Evolutionary conservation across 2,113 vertebrate genomes (phyloP).

Genomic region (Syngnathus typhle): DNA sequence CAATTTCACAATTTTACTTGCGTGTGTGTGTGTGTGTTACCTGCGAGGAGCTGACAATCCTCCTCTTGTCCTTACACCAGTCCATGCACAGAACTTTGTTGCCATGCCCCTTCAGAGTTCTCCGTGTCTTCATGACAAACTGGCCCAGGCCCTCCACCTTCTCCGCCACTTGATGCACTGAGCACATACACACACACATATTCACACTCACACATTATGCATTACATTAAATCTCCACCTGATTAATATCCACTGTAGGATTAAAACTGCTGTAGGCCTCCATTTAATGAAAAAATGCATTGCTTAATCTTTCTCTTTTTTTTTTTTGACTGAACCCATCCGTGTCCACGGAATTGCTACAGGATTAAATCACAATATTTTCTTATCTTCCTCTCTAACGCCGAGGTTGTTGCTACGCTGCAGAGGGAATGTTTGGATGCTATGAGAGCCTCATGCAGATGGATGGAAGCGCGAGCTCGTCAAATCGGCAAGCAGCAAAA

Average conservation of each 20-base stretch:
- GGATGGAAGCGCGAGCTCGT: slow-evolving; percentile 28
- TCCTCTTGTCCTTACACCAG: slow-evolving; percentile 97
- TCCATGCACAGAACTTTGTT: slow-evolving; percentile 99
- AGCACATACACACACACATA: slow-evolving; percentile 11
- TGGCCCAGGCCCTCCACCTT: slow-evolving; percentile 91
- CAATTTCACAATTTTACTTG: background rate
- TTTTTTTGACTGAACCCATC: background rate
- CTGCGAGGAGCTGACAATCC: slow-evolving; percentile 98
- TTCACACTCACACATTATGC: slow-evolving; percentile 11
- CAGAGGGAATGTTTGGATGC: slow-evolving; percentile 13
- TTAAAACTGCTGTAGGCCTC: slow-evolving; percentile 27
- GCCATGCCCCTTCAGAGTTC: slow-evolving; percentile 94
- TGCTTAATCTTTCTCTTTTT: background rate
- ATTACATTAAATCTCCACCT: slow-evolving; percentile 9
- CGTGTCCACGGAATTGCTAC: background rate
- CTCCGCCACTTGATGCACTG: slow-evolving; percentile 97
- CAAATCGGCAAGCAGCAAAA: slow-evolving; percentile 32
- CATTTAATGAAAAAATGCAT: slow-evolving; percentile 2
- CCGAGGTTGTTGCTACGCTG: background rate
- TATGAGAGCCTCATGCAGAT: slow-evolving; percentile 1
- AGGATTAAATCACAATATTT: background rate
- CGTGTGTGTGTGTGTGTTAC: slow-evolving; percentile 56
- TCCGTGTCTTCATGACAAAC: slow-evolving; percentile 97
- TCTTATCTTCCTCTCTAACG: background rate
- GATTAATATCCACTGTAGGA: slow-evolving; percentile 18